phyloP scores from a whole-genome alignment of 2,888 invertebrate genomes.

The Meiosimyza decipiens region DNA sequence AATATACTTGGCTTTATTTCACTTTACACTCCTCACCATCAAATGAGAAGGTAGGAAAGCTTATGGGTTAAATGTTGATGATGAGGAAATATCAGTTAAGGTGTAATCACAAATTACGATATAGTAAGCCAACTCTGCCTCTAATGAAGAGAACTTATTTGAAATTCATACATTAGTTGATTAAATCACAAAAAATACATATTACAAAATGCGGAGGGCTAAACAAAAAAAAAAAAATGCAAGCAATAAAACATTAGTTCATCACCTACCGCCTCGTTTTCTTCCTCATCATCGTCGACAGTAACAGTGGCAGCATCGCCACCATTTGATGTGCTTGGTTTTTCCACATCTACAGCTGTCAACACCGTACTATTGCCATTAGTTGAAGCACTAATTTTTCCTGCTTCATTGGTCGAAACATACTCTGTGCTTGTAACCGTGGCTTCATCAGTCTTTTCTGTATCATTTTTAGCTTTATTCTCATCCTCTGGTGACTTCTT shows the following conservation, averaged over 20 bases:
- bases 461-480: constrained; percentile 19
- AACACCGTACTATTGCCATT: constrained; percentile 23
- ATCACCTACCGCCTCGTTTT: constrained; percentile 58
- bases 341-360: constrained; percentile 52
- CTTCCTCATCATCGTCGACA: constrained; percentile 55
- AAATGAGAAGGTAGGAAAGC: no score
- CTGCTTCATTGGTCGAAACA: constrained; percentile 29
- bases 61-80: no score
- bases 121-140: no score
- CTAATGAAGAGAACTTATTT: no score
- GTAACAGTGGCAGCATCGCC: constrained; percentile 40
- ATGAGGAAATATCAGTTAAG: no score
- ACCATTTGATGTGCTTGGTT: constrained; percentile 63
- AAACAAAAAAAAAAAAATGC: not conserved
- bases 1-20: not conserved
- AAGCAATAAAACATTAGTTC: not conserved
- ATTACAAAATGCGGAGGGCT: not conserved
- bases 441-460: constrained; percentile 27
- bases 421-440: constrained; percentile 49
- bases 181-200: not conserved
- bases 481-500: constrained; percentile 46
- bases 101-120: no score
- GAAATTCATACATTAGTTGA: not conserved
- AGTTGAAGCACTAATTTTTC: constrained; percentile 28
- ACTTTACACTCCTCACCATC: no score